Percentiles rank a stretch among this genome's conserved stretches.
phyloP scores from a whole-genome alignment of 2,113 vertebrate species.

The Sphaerodactylus townsendi region DNA sequence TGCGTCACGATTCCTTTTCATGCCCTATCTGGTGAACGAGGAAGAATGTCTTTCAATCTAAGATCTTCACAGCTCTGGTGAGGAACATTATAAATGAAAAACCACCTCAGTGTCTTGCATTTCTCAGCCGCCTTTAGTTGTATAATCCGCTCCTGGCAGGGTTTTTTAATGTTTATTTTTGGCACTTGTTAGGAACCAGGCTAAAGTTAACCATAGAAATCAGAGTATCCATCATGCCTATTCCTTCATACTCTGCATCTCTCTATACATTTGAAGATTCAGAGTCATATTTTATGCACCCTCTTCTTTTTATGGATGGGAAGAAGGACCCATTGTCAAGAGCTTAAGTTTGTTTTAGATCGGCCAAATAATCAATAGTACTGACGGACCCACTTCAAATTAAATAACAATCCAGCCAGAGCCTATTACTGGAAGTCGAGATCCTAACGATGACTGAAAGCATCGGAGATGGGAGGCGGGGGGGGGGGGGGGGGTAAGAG shows the following conservation, averaged over 20 bases:
- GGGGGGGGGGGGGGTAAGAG: too few species aligned
- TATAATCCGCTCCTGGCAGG: not conserved
- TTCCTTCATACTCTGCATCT: not conserved
- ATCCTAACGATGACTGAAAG: not conserved
- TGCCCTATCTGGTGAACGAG: not conserved
- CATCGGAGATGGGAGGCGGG: not conserved
- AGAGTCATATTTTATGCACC: conserved; percentile 3
- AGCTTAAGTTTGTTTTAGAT: conserved; percentile 19
- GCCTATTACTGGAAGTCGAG: conserved; percentile 38
- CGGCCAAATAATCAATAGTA: conserved; percentile 37
- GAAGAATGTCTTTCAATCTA: not conserved
- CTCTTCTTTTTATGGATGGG: conserved; percentile 1
- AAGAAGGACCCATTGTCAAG: not conserved
- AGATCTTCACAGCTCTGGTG: not conserved
- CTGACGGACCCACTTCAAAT: conserved; percentile 41
- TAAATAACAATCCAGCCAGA: conserved; percentile 48
- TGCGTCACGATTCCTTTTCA: not conserved
- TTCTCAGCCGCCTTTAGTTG: not conserved
- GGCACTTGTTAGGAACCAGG: not conserved
- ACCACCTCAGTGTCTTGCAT: not conserved
- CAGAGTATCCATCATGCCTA: not conserved
- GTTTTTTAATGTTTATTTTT: not conserved
- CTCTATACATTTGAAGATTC: conserved; percentile 4
- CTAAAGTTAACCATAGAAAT: not conserved
- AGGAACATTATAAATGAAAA: not conserved